Percentiles rank a stretch among this genome's conserved stretches.
Conservation (phyloP, 2,888 invertebrate genomes). For the Augochlorella aurata region DNA sequence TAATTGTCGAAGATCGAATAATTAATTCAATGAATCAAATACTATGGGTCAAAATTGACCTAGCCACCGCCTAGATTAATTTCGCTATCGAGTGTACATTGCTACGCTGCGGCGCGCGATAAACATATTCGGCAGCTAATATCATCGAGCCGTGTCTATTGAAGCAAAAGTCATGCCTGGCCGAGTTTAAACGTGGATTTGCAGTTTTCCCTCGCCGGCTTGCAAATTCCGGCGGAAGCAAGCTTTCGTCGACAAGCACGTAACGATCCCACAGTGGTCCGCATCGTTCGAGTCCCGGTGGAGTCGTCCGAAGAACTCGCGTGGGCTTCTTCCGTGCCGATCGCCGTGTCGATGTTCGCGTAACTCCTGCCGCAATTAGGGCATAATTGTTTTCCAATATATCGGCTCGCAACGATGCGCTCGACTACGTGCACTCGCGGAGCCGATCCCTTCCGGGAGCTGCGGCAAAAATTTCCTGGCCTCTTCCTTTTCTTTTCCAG, state of each 20-base stretch:
- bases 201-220: slow-evolving; percentile 22
- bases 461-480: background rate
- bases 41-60: no score
- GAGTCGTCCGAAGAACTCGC: slow-evolving; percentile 5
- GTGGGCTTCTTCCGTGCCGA: background rate
- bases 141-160: background rate
- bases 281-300: background rate
- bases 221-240: slow-evolving; percentile 19
- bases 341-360: slow-evolving; percentile 38
- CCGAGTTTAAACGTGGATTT: slow-evolving; percentile 31
- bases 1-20: no score
- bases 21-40: no score
- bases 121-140: background rate
- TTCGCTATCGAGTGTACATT: background rate
- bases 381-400: slow-evolving; percentile 47
- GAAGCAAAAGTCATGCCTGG: background rate
- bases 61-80: no score
- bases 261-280: slow-evolving; percentile 17
- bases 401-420: slow-evolving; percentile 23
- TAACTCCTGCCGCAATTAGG: slow-evolving; percentile 58
- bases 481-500: no score
- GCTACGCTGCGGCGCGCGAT: background rate
- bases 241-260: slow-evolving; percentile 29
- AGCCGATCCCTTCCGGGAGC: background rate
- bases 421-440: no score